These are phyloP conservation scores for Trichopoda pennipes DNA, from an alignment of 2,888 invertebrate genomes.

Conservation along the genomic window DNA sequence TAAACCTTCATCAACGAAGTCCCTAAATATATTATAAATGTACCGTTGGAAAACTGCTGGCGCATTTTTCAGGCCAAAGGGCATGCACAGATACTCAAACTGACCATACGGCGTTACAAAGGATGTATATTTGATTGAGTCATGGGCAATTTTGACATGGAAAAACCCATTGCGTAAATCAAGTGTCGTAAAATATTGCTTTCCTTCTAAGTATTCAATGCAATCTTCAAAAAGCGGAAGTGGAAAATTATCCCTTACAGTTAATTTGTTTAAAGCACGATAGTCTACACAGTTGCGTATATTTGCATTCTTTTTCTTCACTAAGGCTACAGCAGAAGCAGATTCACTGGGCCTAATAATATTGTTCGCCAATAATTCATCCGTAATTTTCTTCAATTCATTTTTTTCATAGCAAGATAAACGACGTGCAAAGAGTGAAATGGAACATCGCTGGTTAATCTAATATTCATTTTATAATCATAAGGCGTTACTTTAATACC, in stretches of 20 bases:
- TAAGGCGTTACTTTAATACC: not conserved
- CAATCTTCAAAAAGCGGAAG: slow-evolving; percentile 16
- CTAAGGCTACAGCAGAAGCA: slow-evolving; percentile 1
- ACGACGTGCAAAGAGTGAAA: slow-evolving; percentile 12
- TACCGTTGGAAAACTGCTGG: slow-evolving; percentile 35
- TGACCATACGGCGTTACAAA: slow-evolving; percentile 25
- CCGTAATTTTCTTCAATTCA: slow-evolving; percentile 12
- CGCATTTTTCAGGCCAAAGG: slow-evolving; percentile 18
- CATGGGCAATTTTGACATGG: slow-evolving; percentile 30
- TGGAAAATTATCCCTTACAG: slow-evolving; percentile 19
- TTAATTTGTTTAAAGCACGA: slow-evolving; percentile 23
- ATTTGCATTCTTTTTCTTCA: slow-evolving; percentile 30
- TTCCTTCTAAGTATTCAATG: slow-evolving; percentile 16
- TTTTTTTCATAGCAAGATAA: slow-evolving; percentile 14
- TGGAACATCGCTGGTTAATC: slow-evolving; percentile 1
- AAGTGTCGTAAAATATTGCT: slow-evolving; percentile 21
- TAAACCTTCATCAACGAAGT: slow-evolving; percentile 32
- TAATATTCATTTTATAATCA: slow-evolving; percentile 8
- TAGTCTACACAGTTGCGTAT: slow-evolving; percentile 55
- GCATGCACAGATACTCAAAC: slow-evolving; percentile 26
- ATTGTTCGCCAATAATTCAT: slow-evolving; percentile 15
- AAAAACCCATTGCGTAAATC: slow-evolving; percentile 38
- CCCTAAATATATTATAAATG: slow-evolving; percentile 46
- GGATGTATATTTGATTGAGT: slow-evolving; percentile 17
- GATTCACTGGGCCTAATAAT: slow-evolving; percentile 2